Percentiles rank a stretch among this genome's conserved stretches.
phyloP scores from a whole-genome alignment of 2,888 invertebrate species.

The Andrena trimmerana region DNA sequence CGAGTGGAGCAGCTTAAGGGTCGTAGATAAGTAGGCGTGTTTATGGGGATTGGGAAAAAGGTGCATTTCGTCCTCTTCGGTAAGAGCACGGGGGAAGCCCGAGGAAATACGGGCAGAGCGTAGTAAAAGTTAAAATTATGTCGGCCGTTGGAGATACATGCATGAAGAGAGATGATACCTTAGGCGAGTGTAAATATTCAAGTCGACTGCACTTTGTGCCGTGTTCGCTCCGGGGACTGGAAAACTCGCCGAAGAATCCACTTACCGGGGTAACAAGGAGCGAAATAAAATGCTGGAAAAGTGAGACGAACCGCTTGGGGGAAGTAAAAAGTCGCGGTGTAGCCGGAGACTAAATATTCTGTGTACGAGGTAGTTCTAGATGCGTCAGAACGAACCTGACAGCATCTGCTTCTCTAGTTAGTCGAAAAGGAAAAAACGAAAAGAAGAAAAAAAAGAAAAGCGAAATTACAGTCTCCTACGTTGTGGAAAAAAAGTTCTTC shows the following conservation, averaged over 20 bases:
- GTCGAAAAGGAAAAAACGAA: no score
- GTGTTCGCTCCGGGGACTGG: conserved; percentile 38
- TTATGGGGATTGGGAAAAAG: not conserved
- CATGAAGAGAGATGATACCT: conserved; percentile 54
- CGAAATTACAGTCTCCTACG: no score
- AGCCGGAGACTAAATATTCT: not conserved
- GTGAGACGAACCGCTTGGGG: conserved; percentile 1
- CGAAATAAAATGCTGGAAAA: conserved; percentile 5
- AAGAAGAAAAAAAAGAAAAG: no score
- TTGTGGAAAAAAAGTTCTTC: no score
- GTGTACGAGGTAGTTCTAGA: not conserved
- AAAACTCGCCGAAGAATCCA: conserved; percentile 42
- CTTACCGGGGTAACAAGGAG: conserved; percentile 36
- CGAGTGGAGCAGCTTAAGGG: not conserved
- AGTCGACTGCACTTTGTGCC: conserved; percentile 36
- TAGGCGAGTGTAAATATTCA: conserved; percentile 57
- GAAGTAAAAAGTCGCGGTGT: not conserved
- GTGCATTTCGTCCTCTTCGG: not conserved
- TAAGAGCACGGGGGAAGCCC: not conserved
- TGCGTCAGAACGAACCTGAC: not conserved
- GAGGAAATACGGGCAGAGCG: conserved; percentile 41
- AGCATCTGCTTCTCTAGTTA: not conserved
- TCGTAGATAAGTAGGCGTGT: not conserved
- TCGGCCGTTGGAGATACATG: conserved; percentile 31
- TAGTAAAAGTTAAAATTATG: conserved; percentile 67